Evolutionary conservation across 2,797 vertebrate genomes (phyloP).

Genomic region (Sebastes minor): DNA sequence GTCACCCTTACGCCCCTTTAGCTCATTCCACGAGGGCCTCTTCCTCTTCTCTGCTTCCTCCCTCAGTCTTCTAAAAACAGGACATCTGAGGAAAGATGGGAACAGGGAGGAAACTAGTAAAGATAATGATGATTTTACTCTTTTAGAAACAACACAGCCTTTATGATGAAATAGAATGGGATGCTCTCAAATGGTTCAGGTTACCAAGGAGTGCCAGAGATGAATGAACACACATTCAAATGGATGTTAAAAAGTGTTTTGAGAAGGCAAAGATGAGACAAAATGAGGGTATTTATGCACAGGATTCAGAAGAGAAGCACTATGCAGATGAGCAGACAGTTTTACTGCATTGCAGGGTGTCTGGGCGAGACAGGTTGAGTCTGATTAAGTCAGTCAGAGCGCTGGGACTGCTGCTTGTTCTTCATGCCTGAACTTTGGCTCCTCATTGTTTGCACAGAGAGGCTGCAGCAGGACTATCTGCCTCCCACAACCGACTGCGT

Average conservation of each 20-base stretch:
- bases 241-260: not conserved
- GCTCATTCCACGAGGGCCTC: slow-evolving; percentile 82
- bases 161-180: not conserved
- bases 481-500: slow-evolving; percentile 55
- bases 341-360: slow-evolving; percentile 75
- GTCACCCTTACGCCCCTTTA: slow-evolving; percentile 83
- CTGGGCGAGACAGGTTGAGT: slow-evolving; percentile 47
- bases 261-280: not conserved
- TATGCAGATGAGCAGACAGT: slow-evolving; percentile 60
- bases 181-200: not conserved
- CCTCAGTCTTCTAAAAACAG: slow-evolving; percentile 86
- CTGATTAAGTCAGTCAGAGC: slow-evolving; percentile 54
- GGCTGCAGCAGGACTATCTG: slow-evolving; percentile 50
- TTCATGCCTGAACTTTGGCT: slow-evolving; percentile 76
- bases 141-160: slow-evolving; percentile 1
- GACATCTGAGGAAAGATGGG: slow-evolving; percentile 82
- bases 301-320: slow-evolving; percentile 31
- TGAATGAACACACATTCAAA: not conserved
- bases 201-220: not conserved
- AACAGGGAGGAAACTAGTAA: slow-evolving; percentile 1
- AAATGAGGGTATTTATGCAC: not conserved
- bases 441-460: slow-evolving; percentile 70
- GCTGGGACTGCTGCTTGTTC: slow-evolving; percentile 39
- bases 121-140: not conserved
- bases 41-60: slow-evolving; percentile 87